phyloP scores from a whole-genome alignment of 2,113 vertebrate genomes.

The Spea multiplicata region DNA sequence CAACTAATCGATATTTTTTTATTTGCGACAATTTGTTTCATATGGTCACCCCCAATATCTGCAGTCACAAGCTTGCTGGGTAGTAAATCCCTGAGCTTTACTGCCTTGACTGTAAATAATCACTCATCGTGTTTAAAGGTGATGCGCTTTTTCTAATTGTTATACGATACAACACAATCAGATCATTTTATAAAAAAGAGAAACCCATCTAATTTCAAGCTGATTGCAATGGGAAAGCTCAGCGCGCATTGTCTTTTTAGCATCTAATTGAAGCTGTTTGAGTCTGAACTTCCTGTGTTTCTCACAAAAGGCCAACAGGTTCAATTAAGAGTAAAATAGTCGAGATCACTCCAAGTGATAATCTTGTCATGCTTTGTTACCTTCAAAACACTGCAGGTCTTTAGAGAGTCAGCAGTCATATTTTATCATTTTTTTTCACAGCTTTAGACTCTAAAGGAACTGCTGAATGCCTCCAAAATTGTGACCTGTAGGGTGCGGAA shows the following conservation, averaged over 20 bases:
- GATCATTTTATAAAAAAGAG: too few species aligned
- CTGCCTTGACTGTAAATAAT: too few species aligned
- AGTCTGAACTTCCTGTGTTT: conserved; percentile 23
- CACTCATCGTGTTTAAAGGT: too few species aligned
- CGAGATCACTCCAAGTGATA: conserved; percentile 14
- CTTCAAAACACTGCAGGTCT: conserved; percentile 36
- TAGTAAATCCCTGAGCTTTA: too few species aligned
- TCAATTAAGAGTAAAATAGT: conserved; percentile 37
- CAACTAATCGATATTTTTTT: too few species aligned
- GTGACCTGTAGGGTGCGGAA: conserved; percentile 33
- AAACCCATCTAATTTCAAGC: too few species aligned
- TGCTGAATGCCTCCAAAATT: conserved; percentile 24
- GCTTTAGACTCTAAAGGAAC: conserved; percentile 12
- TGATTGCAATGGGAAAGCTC: background rate
- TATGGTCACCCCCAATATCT: too few species aligned
- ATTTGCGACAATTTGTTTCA: too few species aligned
- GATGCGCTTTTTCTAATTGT: too few species aligned
- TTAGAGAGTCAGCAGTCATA: conserved; percentile 15
- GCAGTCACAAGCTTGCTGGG: too few species aligned
- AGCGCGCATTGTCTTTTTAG: background rate
- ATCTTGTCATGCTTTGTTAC: conserved; percentile 39
- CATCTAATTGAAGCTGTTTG: conserved; percentile 21
- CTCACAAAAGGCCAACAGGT: conserved; percentile 27
- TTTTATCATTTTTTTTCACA: conserved; percentile 10
- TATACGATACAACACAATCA: too few species aligned